Conservation (phyloP, 2,797 vertebrate genomes). For the Brachyrhaphis roseni region DNA sequence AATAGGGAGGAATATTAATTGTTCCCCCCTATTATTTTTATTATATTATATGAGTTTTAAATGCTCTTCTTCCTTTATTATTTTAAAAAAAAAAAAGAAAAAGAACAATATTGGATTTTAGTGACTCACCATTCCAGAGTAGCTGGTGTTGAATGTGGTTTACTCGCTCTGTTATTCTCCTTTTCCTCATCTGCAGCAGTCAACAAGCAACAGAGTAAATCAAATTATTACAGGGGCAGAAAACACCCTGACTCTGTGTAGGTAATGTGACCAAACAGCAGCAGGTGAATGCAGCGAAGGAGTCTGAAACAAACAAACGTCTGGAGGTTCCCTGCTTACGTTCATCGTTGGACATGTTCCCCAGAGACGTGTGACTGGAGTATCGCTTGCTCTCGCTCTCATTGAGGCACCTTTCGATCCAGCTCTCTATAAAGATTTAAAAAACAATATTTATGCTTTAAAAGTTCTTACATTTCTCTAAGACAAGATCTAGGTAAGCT, state of each 20-base stretch:
- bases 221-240: conserved; percentile 1
- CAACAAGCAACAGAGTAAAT: conserved; percentile 33
- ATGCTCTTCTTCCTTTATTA: not conserved
- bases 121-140: conserved; percentile 94
- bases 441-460: conserved; percentile 3
- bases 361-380: conserved; percentile 95
- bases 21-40: not conserved
- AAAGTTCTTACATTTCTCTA: not conserved
- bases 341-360: conserved; percentile 97
- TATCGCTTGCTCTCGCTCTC: conserved; percentile 98
- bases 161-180: conserved; percentile 98
- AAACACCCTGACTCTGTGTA: not conserved
- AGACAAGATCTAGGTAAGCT: not conserved
- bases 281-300: not conserved
- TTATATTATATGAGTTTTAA: not conserved
- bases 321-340: conserved; percentile 82
- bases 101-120: not conserved
- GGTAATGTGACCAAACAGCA: not conserved
- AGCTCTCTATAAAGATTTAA: conserved; percentile 88
- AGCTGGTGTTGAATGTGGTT: conserved; percentile 97
- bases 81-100: no score
- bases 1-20: no score
- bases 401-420: conserved; percentile 99
- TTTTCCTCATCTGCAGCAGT: conserved; percentile 93
- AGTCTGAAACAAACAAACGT: not conserved